These are phyloP conservation scores for Lepidocolaptes lacrymiger DNA, from an alignment of 2,797 vertebrate species.

Conservation along the genomic window DNA sequence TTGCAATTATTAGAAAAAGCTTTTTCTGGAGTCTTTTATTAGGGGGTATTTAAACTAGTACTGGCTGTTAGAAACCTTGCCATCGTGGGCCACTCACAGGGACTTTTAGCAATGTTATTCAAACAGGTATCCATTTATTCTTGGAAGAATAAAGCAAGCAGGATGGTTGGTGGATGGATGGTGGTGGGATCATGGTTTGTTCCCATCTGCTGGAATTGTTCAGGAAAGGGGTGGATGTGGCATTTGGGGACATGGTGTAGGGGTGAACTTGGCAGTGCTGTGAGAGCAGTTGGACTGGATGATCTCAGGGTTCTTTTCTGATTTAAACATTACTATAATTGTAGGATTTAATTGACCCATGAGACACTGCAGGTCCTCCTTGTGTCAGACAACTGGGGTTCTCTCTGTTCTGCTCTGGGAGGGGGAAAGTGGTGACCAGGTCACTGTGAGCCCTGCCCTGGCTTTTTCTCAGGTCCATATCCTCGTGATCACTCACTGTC, in stretches of 20 bases:
- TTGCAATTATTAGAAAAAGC: background rate
- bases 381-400: background rate
- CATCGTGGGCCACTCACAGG: background rate
- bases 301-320: background rate
- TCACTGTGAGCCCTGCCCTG: background rate
- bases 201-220: background rate
- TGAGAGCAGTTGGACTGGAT: fast-evolving
- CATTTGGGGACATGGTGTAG: background rate
- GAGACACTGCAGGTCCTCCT: background rate
- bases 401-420: background rate
- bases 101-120: background rate
- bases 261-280: too few relatives aligned
- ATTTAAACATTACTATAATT: background rate
- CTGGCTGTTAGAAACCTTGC: background rate
- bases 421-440: background rate
- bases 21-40: background rate
- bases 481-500: background rate
- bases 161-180: fast-evolving
- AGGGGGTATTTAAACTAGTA: background rate
- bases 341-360: background rate
- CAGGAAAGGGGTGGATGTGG: background rate
- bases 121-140: background rate
- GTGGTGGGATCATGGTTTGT: background rate
- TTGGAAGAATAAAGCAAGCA: background rate
- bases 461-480: background rate